Evolutionary conservation across 2,113 vertebrate species (phyloP).

Genomic region (Lampris megalopsis): DNA sequence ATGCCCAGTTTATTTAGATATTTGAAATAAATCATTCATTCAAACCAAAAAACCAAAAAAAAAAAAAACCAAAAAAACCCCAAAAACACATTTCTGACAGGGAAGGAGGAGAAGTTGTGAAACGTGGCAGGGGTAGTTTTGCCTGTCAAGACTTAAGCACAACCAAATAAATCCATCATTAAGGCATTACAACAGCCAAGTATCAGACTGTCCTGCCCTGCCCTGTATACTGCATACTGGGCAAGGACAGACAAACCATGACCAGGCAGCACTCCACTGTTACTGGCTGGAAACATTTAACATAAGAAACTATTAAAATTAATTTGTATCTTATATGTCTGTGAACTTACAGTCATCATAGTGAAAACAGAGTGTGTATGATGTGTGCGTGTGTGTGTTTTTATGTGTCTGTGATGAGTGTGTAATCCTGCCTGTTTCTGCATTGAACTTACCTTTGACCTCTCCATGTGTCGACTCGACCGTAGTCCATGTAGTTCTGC

Average conservation of each 20-base stretch:
- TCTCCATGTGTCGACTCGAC: slow-evolving; percentile 90
- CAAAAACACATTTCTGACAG: slow-evolving; percentile 14
- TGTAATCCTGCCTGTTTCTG: neutral
- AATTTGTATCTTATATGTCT: slow-evolving; percentile 2
- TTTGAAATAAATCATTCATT: neutral
- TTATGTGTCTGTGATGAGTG: slow-evolving; percentile 1
- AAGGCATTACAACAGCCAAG: neutral
- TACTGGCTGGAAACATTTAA: slow-evolving; percentile 8
- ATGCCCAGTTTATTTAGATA: no score
- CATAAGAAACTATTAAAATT: slow-evolving; percentile 23
- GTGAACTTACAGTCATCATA: slow-evolving; percentile 12
- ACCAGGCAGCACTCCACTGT: neutral
- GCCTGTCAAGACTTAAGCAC: slow-evolving; percentile 11
- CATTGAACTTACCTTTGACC: slow-evolving; percentile 86
- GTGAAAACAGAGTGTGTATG: neutral
- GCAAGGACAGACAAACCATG: neutral
- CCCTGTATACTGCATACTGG: neutral
- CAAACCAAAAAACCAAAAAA: slow-evolving; percentile 15
- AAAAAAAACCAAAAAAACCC: neutral
- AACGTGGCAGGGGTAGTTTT: neutral
- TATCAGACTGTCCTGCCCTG: slow-evolving; percentile 29
- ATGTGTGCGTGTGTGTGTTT: slow-evolving; percentile 15
- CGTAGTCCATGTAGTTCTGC: slow-evolving; percentile 89
- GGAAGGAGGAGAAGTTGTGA: neutral
- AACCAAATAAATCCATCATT: slow-evolving; percentile 7